Base-by-base conservation (phyloP, 2,888 invertebrate genomes). In the Caradrina kadenii region DNA sequence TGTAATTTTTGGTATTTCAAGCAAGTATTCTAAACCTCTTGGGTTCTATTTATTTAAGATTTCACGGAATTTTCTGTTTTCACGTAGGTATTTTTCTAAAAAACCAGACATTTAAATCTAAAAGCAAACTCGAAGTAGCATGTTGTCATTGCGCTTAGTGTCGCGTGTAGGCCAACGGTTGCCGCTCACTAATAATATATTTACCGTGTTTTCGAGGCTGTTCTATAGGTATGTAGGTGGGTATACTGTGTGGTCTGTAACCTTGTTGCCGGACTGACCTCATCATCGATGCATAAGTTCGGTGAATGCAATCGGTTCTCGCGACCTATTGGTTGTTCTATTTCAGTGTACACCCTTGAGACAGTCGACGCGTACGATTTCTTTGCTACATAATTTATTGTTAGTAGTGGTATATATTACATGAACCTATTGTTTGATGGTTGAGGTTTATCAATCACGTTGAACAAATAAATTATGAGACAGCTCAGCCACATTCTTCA, bases 211-310 rank as follows among this genome's bases (percentile, higher is more conserved):
- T 66, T 71, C 69, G 64, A 65, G 60, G 63, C 55, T 72, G 64
- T 74, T 62, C 71, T 66, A 62, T 52, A 61, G 15, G 15, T 42
- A 59, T 35, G 10, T 58, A 50, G 17, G 56, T 8, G 22, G 50
- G 52, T 66, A 67, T 53, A 63, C 15, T 68, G 54, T 62, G 48
- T 69, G 61, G 61, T 67, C 42, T 45, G 58, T 72, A 70, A 79
- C 82, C 72, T 77, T 79, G 74, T 62, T 63, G 61, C 62, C 45
- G 26, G 21, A 35, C 61, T 13, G 42, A 52, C 53, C 83, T 89
- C 87, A 90, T 91, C 82, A 87, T 62, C 69, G 81, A 91, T 91
- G 90, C 88, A 90, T 89, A 86, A 84, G 88, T 86, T 91, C 87
- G 77, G 74, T 84, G 87, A 90, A 90, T 89, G 89, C 88, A 90